Evolutionary conservation across 2,113 vertebrate species (phyloP), one percentile per base, ranked within the genome.

Genomic region (Anas platyrhynchos): DNA sequence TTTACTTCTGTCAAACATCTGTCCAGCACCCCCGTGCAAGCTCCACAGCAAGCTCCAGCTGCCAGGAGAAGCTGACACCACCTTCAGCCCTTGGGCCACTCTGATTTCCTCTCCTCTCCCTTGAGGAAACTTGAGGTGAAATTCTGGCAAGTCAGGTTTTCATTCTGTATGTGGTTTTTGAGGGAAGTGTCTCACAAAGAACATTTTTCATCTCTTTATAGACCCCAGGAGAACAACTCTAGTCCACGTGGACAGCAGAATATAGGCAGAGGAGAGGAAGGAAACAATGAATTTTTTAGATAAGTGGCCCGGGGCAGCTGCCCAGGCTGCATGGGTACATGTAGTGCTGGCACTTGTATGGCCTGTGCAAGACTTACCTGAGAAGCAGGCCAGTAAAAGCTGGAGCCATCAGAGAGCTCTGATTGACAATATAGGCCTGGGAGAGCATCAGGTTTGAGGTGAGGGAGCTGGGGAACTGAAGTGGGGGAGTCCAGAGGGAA

Each of bases 331-430:
- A 34, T 6, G 46, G 46, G 46, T 48, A 16, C 2, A 0, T 13
- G 31, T 16, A 32, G 12, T 55, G 31, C 43, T 74, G 62, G 63
- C 27, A 36, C 27, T n/a, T 5, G 2, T 2, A 67, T 3, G 9
- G 3, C 9, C 21, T 5, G 0, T 66, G 31, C 23, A 58, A 44
- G 22, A 29, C 36, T 50, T 55, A 9, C 11, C 17, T 0, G 2
- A 76, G n/a, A 50, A 59, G 6, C 1, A 32, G 63, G 12, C 8
- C 73, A 68, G 36, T 16, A 38, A 59, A 77, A 36, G 14, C 31
- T n/a, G 80, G 12, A 59, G 26, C 32, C 27, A 13, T 44, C 59
- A 77, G 54, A 81, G 36, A 7, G 26, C n/a, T 81, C 12, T 73
- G 48, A 34, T 55, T 76, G 55, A 54, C 68, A 25, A 7, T 43